These are phyloP conservation scores for Epizoanthus ramosus DNA, from an alignment of 92 coral and sea anemone species.

Conservation along the genomic window DNA sequence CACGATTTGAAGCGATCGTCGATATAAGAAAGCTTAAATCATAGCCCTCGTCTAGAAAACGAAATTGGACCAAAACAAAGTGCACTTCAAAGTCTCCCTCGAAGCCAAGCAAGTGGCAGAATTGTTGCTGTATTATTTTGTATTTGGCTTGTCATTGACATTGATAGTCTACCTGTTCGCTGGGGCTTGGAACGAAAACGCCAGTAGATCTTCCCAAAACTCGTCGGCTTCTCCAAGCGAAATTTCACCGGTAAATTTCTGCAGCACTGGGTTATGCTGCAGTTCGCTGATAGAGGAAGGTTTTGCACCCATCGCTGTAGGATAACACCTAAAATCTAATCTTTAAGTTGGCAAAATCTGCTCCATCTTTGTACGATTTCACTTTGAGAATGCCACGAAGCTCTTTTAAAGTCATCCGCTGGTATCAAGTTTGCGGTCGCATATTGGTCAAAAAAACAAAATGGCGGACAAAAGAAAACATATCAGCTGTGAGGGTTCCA, in stretches of 20 bases:
- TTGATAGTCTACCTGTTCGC: slow-evolving; percentile 75
- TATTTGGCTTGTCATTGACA: background rate
- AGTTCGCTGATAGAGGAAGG: slow-evolving; percentile 97
- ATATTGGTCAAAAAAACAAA: background rate
- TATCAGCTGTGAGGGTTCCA: no score
- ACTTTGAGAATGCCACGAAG: slow-evolving; percentile 35
- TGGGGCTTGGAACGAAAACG: slow-evolving; percentile 92
- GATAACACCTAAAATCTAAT: background rate
- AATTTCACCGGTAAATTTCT: slow-evolving; percentile 78
- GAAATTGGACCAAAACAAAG: background rate
- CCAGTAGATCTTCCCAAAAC: slow-evolving; percentile 89
- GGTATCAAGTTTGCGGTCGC: slow-evolving; percentile 27
- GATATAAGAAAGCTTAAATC: background rate
- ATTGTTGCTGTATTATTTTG: background rate
- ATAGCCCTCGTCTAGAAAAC: background rate
- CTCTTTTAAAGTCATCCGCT: slow-evolving; percentile 30
- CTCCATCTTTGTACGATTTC: slow-evolving; percentile 21
- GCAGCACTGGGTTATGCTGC: slow-evolving; percentile 90
- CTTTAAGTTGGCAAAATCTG: slow-evolving; percentile 31
- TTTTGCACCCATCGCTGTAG: slow-evolving; percentile 82
- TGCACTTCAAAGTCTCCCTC: background rate
- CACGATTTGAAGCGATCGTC: background rate
- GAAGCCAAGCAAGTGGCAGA: background rate
- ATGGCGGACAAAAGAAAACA: background rate
- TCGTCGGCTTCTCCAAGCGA: slow-evolving; percentile 78